Conservation (phyloP, 2,888 invertebrate genomes). For the Hirudinaria manillensis region DNA sequence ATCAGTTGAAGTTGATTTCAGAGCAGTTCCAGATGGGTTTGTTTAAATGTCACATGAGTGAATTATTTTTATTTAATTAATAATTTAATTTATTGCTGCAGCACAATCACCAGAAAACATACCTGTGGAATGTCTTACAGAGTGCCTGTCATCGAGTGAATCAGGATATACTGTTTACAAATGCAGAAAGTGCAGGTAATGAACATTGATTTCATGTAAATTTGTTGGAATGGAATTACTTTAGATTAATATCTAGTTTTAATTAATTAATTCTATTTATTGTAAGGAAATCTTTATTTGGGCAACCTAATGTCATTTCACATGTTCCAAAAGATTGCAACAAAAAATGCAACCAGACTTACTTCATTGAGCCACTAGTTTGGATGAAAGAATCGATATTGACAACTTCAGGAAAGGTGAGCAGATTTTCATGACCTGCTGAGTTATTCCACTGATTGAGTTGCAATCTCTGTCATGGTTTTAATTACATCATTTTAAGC, state of each 20-base stretch:
- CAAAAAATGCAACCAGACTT: constrained; percentile 50
- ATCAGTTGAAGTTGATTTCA: constrained; percentile 44
- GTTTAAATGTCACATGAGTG: not conserved
- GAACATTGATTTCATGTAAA: not conserved
- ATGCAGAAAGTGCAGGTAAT: constrained; percentile 69
- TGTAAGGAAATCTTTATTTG: constrained; percentile 61
- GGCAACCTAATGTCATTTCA: constrained; percentile 69
- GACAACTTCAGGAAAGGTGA: constrained; percentile 71
- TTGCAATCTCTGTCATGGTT: no score
- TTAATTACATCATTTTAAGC: no score
- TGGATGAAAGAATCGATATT: constrained; percentile 77
- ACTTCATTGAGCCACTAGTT: constrained; percentile 79
- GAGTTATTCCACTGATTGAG: not conserved
- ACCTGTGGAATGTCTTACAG: constrained; percentile 18
- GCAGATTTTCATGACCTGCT: constrained; percentile 8
- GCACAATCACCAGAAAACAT: constrained; percentile 10
- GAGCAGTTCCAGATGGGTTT: constrained; percentile 40
- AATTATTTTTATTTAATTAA: not conserved
- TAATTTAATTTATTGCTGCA: not conserved
- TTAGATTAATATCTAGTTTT: not conserved
- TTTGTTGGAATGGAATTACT: not conserved
- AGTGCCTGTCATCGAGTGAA: constrained; percentile 23
- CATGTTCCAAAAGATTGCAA: constrained; percentile 3
- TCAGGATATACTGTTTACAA: constrained; percentile 64
- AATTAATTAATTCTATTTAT: not conserved